phyloP scores from a whole-genome alignment of 2,888 invertebrate genomes.

The Cryptops parisi region DNA sequence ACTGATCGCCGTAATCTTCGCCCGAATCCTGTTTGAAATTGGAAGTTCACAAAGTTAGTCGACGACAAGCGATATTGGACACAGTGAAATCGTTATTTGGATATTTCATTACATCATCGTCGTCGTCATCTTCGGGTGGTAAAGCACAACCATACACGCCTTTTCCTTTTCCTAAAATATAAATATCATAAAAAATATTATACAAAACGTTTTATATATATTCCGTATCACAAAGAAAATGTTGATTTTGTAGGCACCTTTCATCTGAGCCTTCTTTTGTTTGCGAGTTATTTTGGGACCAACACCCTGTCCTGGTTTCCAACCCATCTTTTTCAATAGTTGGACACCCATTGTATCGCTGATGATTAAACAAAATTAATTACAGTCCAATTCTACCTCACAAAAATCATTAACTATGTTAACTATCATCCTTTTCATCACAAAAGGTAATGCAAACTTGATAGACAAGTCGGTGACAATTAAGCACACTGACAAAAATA shows the following conservation, averaged over 20 bases:
- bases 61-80: not conserved
- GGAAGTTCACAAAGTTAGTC: conserved; percentile 13
- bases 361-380: too few species aligned
- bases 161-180: not conserved
- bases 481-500: too few species aligned
- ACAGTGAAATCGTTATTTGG: not conserved
- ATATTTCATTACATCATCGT: conserved; percentile 1
- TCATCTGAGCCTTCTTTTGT: conserved; percentile 34
- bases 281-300: conserved; percentile 44
- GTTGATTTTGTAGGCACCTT: not conserved
- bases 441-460: too few species aligned
- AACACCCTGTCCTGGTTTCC: conserved; percentile 76
- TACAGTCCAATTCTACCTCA: too few species aligned
- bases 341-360: conserved; percentile 78
- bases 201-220: too few species aligned
- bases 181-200: too few species aligned
- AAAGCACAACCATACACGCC: conserved; percentile 39
- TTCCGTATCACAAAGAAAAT: not conserved
- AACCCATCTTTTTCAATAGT: conserved; percentile 78
- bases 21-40: conserved; percentile 29
- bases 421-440: too few species aligned
- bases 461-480: too few species aligned
- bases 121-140: conserved; percentile 12
- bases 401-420: conserved; percentile 16
- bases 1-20: conserved; percentile 27